phyloP scores from a whole-genome alignment of 2,797 vertebrate genomes.

The Trichosurus vulpecula region DNA sequence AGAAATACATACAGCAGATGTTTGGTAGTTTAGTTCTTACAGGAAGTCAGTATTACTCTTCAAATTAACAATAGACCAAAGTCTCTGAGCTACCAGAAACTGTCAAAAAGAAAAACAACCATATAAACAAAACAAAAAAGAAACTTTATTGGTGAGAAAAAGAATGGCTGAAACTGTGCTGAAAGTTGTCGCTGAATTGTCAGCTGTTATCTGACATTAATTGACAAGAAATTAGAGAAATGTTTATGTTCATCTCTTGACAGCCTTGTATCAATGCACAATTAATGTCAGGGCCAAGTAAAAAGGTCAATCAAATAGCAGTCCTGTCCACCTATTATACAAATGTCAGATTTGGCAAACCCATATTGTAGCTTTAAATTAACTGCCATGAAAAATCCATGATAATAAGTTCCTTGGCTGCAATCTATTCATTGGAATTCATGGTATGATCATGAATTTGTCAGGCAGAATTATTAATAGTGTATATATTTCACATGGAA shows the following conservation, averaged over 20 bases:
- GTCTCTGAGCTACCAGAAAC: neutral
- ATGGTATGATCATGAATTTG: neutral
- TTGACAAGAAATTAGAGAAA: neutral
- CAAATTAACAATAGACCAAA: neutral
- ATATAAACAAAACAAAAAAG: neutral
- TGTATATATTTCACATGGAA: neutral
- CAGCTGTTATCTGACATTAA: slow-evolving; percentile 1
- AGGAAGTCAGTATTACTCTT: neutral
- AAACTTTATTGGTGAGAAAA: neutral
- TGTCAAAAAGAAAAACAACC: neutral
- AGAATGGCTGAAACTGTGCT: neutral
- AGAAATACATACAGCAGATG: neutral
- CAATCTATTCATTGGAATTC: neutral
- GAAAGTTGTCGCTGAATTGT: slow-evolving; percentile 15
- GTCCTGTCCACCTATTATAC: neutral
- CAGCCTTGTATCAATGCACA: neutral
- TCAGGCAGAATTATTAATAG: neutral
- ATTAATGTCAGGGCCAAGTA: slow-evolving; percentile 19
- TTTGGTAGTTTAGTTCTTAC: neutral
- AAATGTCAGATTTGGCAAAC: slow-evolving; percentile 39
- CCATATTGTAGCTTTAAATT: slow-evolving; percentile 28
- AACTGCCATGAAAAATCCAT: slow-evolving; percentile 10
- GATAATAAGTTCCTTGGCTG: neutral
- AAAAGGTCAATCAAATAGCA: slow-evolving; percentile 49
- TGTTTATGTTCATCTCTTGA: slow-evolving; percentile 19